Evolutionary conservation across 2,888 invertebrate genomes (phyloP).

Genomic region (Eurytoma californica): DNA sequence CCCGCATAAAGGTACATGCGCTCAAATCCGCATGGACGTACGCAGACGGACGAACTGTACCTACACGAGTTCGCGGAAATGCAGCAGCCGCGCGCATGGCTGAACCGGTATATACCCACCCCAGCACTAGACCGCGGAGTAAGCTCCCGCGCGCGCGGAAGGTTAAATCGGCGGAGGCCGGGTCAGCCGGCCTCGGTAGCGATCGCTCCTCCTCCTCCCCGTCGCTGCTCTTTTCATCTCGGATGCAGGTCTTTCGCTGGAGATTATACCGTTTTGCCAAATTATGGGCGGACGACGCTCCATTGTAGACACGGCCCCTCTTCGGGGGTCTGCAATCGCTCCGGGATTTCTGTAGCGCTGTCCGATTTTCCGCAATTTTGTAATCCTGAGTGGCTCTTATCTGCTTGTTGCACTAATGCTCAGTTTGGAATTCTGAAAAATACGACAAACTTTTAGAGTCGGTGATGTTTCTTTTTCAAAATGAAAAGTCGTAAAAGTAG

Average conservation of each 20-base stretch:
- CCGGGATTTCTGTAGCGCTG: too few species aligned
- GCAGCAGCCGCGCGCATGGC: not conserved
- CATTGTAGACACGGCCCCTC: conserved; percentile 32
- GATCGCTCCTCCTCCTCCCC: not conserved
- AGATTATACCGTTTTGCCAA: conserved; percentile 55
- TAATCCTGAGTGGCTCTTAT: not conserved
- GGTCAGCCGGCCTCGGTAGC: conserved; percentile 1
- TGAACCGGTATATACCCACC: not conserved
- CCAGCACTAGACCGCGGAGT: conserved; percentile 5
- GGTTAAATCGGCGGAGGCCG: not conserved
- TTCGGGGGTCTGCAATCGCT: not conserved
- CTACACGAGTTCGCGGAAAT: not conserved
- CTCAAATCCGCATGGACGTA: not conserved
- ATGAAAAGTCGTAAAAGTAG: too few species aligned
- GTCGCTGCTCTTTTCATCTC: not conserved
- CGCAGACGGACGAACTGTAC: not conserved
- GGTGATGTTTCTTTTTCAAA: too few species aligned
- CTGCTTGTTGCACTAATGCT: too few species aligned
- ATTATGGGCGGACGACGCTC: conserved; percentile 51
- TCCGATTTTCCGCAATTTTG: not conserved
- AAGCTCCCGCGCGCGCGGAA: conserved; percentile 1
- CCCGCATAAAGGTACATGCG: not conserved
- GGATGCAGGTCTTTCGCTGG: conserved; percentile 10
- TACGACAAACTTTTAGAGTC: too few species aligned
- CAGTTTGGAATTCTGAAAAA: too few species aligned